Evolutionary conservation across 64 coral and sea anemone genomes (phyloP).

Genomic region (Montipora foliosa): DNA sequence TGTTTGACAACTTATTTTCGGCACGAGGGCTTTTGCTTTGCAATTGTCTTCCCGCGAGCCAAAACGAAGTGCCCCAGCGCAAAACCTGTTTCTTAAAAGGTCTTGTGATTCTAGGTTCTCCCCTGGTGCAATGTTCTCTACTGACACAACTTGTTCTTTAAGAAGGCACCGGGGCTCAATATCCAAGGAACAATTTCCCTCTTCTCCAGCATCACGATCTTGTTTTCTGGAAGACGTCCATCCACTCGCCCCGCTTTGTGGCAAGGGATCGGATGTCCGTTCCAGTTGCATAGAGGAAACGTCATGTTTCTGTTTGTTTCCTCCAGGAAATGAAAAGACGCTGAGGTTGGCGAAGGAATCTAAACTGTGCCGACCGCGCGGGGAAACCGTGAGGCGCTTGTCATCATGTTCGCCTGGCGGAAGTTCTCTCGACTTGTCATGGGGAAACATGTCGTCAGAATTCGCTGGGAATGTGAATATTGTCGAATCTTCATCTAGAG

Average conservation of each 20-base stretch:
- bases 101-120: background rate
- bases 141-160: background rate
- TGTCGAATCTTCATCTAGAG: conserved; percentile 3
- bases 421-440: background rate
- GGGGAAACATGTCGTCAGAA: background rate
- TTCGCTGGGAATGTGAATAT: conserved; percentile 19
- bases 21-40: background rate
- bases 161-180: background rate
- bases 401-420: background rate
- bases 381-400: background rate
- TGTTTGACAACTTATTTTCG: background rate
- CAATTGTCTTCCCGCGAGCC: background rate
- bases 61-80: background rate
- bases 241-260: background rate
- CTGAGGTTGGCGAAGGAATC: conserved; percentile 28
- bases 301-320: background rate
- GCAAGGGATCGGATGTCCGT: background rate
- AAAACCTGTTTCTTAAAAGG: background rate
- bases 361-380: background rate
- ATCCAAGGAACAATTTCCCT: background rate
- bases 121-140: background rate
- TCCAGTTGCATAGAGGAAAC: background rate
- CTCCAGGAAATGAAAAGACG: background rate
- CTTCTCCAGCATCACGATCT: background rate
- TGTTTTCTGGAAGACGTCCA: background rate